A percentile compares a stretch with the other conserved stretches of the same genome.
phyloP scores from a whole-genome alignment of 2,888 invertebrate genomes.

The Perithous albicinctus region DNA sequence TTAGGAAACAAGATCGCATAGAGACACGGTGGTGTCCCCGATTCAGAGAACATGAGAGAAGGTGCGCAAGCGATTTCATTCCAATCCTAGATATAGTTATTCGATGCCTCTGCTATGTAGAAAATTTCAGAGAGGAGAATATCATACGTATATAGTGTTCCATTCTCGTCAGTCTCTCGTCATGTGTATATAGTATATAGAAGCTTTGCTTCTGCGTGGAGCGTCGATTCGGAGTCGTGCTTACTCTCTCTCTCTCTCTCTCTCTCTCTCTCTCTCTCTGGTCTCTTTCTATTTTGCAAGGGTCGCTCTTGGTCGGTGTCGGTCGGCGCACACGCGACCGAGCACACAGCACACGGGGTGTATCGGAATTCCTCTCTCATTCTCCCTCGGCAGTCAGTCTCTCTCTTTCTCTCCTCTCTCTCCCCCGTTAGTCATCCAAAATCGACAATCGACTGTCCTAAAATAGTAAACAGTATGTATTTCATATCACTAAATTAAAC shows the following conservation, averaged over 20 bases:
- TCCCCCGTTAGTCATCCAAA: conserved; percentile 30
- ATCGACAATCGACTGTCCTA: background rate
- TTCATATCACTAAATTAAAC: background rate
- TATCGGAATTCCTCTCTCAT: conserved; percentile 56
- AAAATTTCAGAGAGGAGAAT: background rate
- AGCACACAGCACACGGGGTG: conserved; percentile 33
- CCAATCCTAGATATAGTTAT: conserved; percentile 23
- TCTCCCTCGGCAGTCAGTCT: conserved; percentile 32
- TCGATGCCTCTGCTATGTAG: background rate
- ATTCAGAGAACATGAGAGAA: conserved; percentile 30
- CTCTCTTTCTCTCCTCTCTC: too few species aligned
- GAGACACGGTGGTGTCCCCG: conserved; percentile 45
- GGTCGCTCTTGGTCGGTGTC: conserved; percentile 21
- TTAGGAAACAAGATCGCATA: conserved; percentile 51
- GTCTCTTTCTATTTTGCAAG: too few species aligned
- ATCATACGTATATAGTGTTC: background rate
- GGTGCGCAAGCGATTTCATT: conserved; percentile 42
- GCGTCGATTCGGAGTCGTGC: conserved; percentile 13
- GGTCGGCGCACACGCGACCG: conserved; percentile 30
- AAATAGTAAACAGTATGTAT: conserved; percentile 17
- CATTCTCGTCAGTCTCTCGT: conserved; percentile 35
- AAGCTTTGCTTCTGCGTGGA: conserved; percentile 58
- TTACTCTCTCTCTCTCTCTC: too few species aligned
- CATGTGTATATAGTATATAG: background rate
- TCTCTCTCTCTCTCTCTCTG: too few species aligned